Evolutionary conservation across 1,140 invertebrate species (phyloP).

Genomic region (Lepidotrigona ventralis): DNA sequence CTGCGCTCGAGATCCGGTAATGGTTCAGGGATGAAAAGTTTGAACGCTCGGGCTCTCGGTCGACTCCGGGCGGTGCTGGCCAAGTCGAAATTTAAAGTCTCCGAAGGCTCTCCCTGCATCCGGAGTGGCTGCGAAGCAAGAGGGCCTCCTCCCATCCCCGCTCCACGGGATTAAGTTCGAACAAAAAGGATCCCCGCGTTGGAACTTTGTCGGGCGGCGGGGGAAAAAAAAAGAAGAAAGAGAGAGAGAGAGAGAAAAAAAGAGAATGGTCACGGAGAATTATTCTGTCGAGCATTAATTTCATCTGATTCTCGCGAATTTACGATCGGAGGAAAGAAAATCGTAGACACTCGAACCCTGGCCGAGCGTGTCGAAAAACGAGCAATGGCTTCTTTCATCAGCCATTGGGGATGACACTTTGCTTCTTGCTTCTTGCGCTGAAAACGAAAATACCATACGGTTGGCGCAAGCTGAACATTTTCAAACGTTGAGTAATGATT

Average conservation of each 20-base stretch:
- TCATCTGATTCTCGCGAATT: conserved; percentile 26
- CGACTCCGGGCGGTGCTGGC: conserved; percentile 4
- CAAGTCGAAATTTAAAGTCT: conserved; percentile 64
- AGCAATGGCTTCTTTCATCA: neutral
- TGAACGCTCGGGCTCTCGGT: neutral
- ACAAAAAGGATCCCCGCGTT: conserved; percentile 55
- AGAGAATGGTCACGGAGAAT: conserved; percentile 28
- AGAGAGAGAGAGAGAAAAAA: neutral
- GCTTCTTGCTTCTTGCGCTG: neutral
- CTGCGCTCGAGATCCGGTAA: conserved; percentile 39
- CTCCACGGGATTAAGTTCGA: conserved; percentile 55
- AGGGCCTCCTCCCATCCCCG: conserved; percentile 9
- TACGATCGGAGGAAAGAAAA: conserved; percentile 2
- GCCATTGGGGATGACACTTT: neutral
- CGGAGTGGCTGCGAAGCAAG: neutral
- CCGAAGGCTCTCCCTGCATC: conserved; percentile 25
- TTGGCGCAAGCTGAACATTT: neutral
- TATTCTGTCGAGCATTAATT: conserved; percentile 48
- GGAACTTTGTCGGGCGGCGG: conserved; percentile 39
- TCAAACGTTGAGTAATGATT: too few species aligned
- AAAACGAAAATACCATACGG: neutral
- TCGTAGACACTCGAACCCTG: neutral
- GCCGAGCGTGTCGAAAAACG: neutral
- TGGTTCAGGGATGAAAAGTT: conserved; percentile 50
- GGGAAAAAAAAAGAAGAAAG: neutral